phyloP scores from a whole-genome alignment of 2,113 vertebrate genomes.

The Neotoma lepida region DNA sequence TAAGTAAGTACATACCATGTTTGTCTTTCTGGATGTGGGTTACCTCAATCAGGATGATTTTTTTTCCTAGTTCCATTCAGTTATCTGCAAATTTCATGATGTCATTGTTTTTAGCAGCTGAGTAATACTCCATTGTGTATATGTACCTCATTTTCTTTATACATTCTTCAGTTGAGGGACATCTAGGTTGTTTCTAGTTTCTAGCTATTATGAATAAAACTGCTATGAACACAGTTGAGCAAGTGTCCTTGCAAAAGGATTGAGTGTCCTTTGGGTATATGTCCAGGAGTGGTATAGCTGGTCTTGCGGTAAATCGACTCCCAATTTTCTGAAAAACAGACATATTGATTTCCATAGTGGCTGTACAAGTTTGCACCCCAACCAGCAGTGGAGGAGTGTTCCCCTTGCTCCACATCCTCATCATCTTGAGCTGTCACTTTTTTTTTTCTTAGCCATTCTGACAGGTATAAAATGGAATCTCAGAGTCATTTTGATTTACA shows the following conservation, averaged over 20 bases:
- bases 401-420: neutral
- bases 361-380: neutral
- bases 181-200: neutral
- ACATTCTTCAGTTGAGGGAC: neutral
- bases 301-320: neutral
- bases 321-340: neutral
- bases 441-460: neutral
- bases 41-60: neutral
- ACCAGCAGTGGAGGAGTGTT: neutral
- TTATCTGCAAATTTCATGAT: neutral
- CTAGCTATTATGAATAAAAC: neutral
- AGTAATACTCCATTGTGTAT: neutral
- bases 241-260: neutral
- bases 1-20: neutral
- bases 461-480: neutral
- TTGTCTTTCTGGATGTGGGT: neutral
- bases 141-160: neutral
- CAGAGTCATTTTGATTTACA: too few relatives aligned
- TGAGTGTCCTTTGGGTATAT: neutral
- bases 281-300: neutral
- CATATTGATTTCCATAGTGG: neutral
- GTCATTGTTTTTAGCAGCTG: neutral
- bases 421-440: neutral
- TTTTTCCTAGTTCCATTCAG: neutral
- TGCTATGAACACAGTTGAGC: neutral